These are phyloP conservation scores for Watsonalla cultraria DNA, from an alignment of 2,888 invertebrate species.

Conservation along the genomic window DNA sequence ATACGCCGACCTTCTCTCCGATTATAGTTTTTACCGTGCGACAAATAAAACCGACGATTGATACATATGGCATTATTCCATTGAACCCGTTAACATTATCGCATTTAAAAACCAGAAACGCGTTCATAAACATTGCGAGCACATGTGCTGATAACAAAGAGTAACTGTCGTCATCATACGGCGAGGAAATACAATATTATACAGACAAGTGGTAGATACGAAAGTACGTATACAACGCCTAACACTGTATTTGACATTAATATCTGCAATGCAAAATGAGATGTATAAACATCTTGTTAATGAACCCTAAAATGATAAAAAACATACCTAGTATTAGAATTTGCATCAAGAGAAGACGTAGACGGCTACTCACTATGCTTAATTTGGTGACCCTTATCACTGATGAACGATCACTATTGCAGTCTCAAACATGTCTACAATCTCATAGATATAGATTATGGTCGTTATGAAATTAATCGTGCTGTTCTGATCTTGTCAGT, in stretches of 20 bases:
- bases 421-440: no score
- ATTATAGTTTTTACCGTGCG: constrained; percentile 56
- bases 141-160: constrained; percentile 47
- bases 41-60: constrained; percentile 56
- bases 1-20: constrained; percentile 62
- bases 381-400: no score
- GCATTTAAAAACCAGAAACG: constrained; percentile 69
- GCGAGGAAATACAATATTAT: not conserved
- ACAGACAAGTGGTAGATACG: not conserved
- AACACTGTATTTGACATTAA: not conserved
- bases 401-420: no score
- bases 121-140: constrained; percentile 49
- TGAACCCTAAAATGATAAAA: no score
- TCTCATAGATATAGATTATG: no score
- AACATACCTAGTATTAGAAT: no score
- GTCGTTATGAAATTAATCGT: no score
- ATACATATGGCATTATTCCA: constrained; percentile 55
- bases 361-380: no score
- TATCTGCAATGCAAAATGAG: not conserved
- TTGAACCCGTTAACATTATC: constrained; percentile 47
- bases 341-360: no score
- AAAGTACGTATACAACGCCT: not conserved
- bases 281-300: not conserved
- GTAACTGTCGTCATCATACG: constrained; percentile 12
- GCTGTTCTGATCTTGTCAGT: no score